phyloP scores from a whole-genome alignment of 2,113 vertebrate genomes.

The Campylomormyrus numenius region DNA sequence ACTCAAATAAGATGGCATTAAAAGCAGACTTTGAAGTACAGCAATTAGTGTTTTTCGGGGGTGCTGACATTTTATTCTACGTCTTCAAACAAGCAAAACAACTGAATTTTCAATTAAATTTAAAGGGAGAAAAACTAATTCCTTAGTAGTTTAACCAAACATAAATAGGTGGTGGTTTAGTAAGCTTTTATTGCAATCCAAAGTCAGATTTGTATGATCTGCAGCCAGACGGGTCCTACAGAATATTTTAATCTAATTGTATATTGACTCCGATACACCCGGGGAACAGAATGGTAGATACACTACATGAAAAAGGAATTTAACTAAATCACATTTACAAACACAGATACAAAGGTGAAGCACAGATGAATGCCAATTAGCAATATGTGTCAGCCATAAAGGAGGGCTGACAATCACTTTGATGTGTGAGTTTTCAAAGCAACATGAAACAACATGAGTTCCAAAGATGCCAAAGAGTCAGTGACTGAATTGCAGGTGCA shows the following conservation, averaged over 20 bases:
- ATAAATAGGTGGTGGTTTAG: background rate
- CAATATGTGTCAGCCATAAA: background rate
- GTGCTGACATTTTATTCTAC: background rate
- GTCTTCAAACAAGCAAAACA: background rate
- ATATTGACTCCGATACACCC: background rate
- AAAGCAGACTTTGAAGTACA: conserved; percentile 3
- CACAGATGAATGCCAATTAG: background rate
- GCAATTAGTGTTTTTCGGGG: background rate
- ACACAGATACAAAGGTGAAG: background rate
- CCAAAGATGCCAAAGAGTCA: background rate
- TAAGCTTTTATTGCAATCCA: background rate
- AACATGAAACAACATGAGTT: background rate
- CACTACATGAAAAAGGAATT: background rate
- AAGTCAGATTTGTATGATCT: background rate
- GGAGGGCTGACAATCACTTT: background rate
- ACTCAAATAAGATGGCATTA: background rate
- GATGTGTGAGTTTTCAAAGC: background rate
- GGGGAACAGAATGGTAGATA: background rate
- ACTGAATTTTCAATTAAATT: background rate
- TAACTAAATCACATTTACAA: background rate
- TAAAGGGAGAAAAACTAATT: background rate
- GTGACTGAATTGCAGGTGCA: background rate
- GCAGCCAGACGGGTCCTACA: background rate
- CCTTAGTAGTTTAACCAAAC: background rate
- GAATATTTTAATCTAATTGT: background rate